These are phyloP conservation scores for Heliocidaris tuberculata DNA, from an alignment of 35 echinoderm and acorn worm genomes.

Conservation along the genomic window DNA sequence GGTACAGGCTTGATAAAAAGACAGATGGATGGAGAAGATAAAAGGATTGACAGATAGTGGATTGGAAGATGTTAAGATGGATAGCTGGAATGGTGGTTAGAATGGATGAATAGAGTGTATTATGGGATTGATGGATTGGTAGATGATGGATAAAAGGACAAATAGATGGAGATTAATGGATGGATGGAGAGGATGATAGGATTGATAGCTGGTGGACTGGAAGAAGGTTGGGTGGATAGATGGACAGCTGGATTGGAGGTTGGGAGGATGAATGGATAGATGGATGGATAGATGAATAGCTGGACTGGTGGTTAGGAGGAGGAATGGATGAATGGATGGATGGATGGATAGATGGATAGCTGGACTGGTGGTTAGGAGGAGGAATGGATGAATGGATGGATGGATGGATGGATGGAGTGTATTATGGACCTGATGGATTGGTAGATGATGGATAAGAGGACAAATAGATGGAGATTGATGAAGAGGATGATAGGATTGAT, in stretches of 20 bases:
- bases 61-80: neutral
- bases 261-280: neutral
- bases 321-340: neutral
- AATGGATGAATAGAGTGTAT: neutral
- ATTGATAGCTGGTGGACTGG: neutral
- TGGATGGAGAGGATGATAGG: neutral
- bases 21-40: neutral
- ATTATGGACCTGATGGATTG: too few species aligned
- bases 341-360: neutral
- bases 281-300: neutral
- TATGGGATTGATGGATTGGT: neutral
- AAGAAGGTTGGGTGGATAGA: neutral
- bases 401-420: neutral
- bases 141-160: neutral
- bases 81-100: neutral
- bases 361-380: neutral
- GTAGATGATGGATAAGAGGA: too few species aligned
- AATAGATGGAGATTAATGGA: neutral
- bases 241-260: neutral
- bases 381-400: neutral
- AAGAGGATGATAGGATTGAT: too few species aligned
- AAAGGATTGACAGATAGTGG: neutral
- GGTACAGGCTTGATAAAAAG: too few species aligned
- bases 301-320: neutral
- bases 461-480: neutral